phyloP scores from a whole-genome alignment of 2,797 vertebrate genomes.

The Pelodytes ibericus region DNA sequence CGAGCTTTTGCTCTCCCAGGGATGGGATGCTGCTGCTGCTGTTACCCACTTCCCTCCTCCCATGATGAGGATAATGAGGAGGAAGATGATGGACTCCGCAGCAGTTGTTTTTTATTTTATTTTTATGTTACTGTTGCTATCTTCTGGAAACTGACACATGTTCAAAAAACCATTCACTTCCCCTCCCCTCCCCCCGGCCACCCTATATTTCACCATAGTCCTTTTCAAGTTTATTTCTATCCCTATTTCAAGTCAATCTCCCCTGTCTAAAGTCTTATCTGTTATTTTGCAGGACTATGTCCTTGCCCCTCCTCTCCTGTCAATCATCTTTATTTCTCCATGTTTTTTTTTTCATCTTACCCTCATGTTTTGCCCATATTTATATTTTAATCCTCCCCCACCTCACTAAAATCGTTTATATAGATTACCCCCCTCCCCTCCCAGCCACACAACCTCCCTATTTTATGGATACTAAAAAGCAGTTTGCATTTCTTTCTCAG shows the following conservation, averaged over 20 bases:
- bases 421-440: too few relatives aligned
- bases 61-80: background rate
- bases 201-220: background rate
- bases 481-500: too few relatives aligned
- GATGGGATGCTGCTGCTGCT: background rate
- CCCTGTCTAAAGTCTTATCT: background rate
- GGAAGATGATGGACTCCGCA: background rate
- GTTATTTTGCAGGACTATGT: background rate
- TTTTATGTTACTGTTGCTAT: slow-evolving; percentile 2
- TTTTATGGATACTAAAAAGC: too few relatives aligned
- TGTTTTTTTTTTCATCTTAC: background rate
- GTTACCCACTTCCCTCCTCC: background rate
- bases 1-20: background rate
- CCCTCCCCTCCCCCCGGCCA: background rate
- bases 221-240: background rate
- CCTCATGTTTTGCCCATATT: background rate
- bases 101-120: too few relatives aligned
- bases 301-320: background rate
- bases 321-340: background rate
- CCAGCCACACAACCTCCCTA: too few relatives aligned
- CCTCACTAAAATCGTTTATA: too few relatives aligned
- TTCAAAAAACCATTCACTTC: slow-evolving; percentile 5
- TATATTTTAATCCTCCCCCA: too few relatives aligned
- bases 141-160: slow-evolving; percentile 1
- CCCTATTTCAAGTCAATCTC: background rate